Percentiles rank a stretch among this genome's conserved stretches.
Evolutionary conservation across 2,888 invertebrate species (phyloP).

Genomic region (Plagiodera versicolora): DNA sequence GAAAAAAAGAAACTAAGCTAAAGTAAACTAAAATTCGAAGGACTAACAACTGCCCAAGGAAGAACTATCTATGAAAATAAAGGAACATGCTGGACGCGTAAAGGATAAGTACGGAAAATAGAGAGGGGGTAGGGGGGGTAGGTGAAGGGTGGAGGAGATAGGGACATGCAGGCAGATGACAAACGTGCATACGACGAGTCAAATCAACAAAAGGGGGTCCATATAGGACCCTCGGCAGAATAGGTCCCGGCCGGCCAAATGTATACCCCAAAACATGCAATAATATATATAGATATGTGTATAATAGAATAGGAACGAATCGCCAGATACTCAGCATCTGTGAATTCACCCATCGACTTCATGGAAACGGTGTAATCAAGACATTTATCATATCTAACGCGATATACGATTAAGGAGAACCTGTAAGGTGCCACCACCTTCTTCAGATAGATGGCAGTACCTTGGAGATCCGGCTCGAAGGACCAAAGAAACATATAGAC

Average conservation of each 20-base stretch:
- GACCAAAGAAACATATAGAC: no score
- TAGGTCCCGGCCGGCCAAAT: constrained; percentile 58
- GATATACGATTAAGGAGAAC: no score
- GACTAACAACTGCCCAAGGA: background rate
- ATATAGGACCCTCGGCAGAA: constrained; percentile 49
- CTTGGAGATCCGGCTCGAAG: no score
- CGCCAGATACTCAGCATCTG: constrained; percentile 37
- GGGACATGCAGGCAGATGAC: constrained; percentile 46
- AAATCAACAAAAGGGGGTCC: constrained; percentile 37
- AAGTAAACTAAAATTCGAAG: background rate
- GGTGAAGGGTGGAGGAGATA: no score
- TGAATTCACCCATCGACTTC: background rate
- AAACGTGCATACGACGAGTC: constrained; percentile 49
- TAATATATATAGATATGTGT: constrained; percentile 45
- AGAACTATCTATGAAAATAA: constrained; percentile 9
- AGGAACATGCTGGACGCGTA: constrained; percentile 23
- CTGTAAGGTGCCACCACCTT: no score
- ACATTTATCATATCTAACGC: constrained; percentile 8
- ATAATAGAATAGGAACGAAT: constrained; percentile 40
- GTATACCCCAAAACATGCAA: constrained; percentile 51
- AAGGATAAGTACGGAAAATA: constrained; percentile 21
- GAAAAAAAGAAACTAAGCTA: background rate
- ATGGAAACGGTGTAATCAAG: no score
- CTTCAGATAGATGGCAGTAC: no score
- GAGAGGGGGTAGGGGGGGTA: no score